Percentiles rank a stretch among this genome's conserved stretches.
Evolutionary conservation across 2,113 vertebrate species (phyloP).

Genomic region (Calypte anna): DNA sequence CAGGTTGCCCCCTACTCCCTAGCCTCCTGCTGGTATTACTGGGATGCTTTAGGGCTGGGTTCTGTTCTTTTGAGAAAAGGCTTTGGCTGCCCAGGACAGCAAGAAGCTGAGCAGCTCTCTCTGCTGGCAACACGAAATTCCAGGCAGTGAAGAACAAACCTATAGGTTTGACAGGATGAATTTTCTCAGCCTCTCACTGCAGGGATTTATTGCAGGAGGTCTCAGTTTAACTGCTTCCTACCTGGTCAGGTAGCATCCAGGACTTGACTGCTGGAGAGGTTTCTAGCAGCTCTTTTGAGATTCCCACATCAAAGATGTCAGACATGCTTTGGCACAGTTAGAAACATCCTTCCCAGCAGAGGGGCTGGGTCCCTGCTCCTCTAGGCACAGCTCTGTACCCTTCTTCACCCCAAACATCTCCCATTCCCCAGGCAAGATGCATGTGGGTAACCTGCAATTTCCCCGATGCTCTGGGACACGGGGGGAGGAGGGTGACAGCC

Average conservation of each 20-base stretch:
- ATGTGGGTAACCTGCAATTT: rapidly evolving
- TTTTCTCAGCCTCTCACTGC: not conserved
- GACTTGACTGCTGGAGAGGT: not conserved
- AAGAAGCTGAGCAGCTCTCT: not conserved
- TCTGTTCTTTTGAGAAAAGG: not conserved
- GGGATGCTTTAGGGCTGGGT: not conserved
- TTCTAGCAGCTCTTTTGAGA: not conserved
- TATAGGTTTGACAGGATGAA: not conserved
- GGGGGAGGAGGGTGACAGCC: too few relatives aligned
- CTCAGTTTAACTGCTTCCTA: not conserved
- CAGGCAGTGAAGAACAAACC: not conserved
- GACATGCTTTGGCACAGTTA: not conserved
- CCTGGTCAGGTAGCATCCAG: not conserved
- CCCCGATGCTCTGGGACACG: not conserved
- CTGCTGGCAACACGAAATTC: not conserved
- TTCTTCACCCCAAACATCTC: not conserved
- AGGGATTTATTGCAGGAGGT: not conserved
- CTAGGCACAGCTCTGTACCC: not conserved
- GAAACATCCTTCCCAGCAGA: not conserved
- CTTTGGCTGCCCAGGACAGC: not conserved
- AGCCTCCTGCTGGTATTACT: not conserved
- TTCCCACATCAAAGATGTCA: not conserved
- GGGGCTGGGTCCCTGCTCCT: not conserved
- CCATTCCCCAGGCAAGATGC: not conserved
- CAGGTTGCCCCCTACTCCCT: not conserved